A percentile compares a stretch with the other conserved stretches of the same genome.
These are phyloP conservation scores for Lerema accius DNA, from an alignment of 1,140 invertebrate species.

Conservation along the genomic window DNA sequence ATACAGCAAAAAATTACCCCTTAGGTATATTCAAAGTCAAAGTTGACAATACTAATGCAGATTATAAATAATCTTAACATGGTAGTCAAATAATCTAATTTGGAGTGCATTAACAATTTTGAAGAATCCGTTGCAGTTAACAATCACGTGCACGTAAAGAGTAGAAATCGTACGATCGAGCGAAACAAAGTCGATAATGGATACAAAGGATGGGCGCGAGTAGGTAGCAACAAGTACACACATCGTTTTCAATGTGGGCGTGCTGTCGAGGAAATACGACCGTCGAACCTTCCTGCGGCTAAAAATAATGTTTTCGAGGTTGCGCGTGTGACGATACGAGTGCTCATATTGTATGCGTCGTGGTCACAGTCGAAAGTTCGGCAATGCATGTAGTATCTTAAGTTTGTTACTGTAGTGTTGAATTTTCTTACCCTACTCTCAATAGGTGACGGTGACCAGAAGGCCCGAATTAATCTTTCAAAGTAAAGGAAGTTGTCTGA, in stretches of 20 bases:
- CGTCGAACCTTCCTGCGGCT: conserved; percentile 73
- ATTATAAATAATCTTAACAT: not conserved
- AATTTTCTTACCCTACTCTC: too few relatives aligned
- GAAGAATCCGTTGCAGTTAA: not conserved
- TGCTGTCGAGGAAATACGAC: conserved; percentile 64
- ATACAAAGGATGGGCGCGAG: conserved; percentile 26
- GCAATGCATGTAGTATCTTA: not conserved
- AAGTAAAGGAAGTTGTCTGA: too few relatives aligned
- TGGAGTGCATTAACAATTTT: not conserved
- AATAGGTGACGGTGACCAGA: too few relatives aligned
- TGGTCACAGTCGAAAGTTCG: not conserved
- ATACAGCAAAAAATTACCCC: too few relatives aligned
- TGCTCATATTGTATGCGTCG: conserved; percentile 25
- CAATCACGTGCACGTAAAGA: conserved; percentile 7
- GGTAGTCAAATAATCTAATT: not conserved
- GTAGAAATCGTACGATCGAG: conserved; percentile 20
- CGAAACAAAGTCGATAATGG: conserved; percentile 8
- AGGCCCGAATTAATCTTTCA: too few relatives aligned
- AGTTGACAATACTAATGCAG: too few relatives aligned
- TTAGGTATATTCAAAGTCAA: too few relatives aligned
- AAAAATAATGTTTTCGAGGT: conserved; percentile 75
- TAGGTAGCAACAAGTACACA: conserved; percentile 9
- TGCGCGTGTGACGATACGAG: conserved; percentile 65
- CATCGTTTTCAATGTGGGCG: conserved; percentile 50
- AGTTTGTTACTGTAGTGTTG: too few relatives aligned